phyloP scores from a whole-genome alignment of 2,888 invertebrate species.

The Leptinotarsa tumamoca region DNA sequence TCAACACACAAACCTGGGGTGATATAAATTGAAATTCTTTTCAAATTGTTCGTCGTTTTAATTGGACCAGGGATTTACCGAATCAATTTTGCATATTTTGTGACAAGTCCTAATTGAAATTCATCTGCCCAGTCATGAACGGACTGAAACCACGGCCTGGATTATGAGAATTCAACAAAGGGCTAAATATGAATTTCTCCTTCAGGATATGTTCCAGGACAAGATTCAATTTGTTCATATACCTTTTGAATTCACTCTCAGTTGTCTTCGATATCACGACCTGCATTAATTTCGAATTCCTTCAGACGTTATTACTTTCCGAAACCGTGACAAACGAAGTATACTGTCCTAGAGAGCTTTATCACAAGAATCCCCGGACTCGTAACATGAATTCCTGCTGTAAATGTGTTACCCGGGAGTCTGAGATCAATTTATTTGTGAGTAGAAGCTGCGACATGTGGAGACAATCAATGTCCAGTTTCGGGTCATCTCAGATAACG shows the following conservation, averaged over 20 bases:
- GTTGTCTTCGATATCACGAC: background rate
- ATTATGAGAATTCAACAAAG: no score
- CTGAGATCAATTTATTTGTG: background rate
- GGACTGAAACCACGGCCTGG: background rate
- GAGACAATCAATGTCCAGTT: background rate
- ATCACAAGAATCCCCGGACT: background rate
- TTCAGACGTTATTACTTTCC: background rate
- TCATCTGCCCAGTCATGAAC: background rate
- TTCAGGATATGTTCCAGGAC: no score
- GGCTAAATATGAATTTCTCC: no score
- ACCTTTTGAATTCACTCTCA: background rate
- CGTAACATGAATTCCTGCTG: slow-evolving; percentile 7
- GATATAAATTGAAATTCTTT: background rate
- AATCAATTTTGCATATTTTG: background rate
- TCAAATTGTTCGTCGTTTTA: background rate
- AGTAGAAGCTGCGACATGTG: background rate
- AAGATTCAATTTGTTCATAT: background rate
- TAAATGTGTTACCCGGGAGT: background rate
- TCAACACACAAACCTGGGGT: background rate
- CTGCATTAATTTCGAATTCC: background rate
- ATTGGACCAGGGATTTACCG: background rate
- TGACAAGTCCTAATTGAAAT: background rate
- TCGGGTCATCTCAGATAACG: background rate
- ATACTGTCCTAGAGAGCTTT: background rate
- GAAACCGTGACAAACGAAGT: slow-evolving; percentile 1